Evolutionary conservation across 2,797 vertebrate species (phyloP).

Genomic region (Trachurus trachurus): DNA sequence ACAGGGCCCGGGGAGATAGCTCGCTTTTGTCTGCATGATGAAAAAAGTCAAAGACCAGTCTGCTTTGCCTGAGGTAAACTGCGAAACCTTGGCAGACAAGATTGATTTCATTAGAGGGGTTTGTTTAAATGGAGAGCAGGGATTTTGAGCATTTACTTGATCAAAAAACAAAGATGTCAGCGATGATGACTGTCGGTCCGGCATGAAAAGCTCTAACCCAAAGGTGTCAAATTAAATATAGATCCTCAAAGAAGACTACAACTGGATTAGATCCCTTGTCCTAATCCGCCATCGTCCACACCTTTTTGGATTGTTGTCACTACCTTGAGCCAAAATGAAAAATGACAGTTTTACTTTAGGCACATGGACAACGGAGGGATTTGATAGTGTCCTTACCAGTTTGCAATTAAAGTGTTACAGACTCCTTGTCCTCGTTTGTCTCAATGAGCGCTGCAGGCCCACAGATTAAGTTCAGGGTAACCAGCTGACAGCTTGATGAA

Average conservation of each 20-base stretch:
- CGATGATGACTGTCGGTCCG: constrained; percentile 9
- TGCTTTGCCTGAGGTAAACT: constrained; percentile 12
- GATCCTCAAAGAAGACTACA: not conserved
- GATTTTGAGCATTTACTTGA: constrained; percentile 19
- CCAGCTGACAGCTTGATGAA: constrained; percentile 63
- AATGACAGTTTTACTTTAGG: constrained; percentile 17
- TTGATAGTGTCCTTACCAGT: constrained; percentile 22
- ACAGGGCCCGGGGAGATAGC: constrained; percentile 1
- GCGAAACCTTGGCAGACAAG: constrained; percentile 6
- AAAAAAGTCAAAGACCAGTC: constrained; percentile 21
- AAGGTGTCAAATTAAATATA: constrained; percentile 26
- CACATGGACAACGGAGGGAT: constrained; percentile 12
- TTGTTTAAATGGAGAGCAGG: constrained; percentile 29
- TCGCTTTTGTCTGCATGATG: constrained; percentile 21
- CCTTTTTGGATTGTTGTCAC: not conserved
- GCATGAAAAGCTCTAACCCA: constrained; percentile 18
- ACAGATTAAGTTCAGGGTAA: constrained; percentile 52
- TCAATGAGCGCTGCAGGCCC: constrained; percentile 52
- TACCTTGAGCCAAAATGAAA: constrained; percentile 27
- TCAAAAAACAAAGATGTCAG: constrained; percentile 7
- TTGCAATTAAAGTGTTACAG: constrained; percentile 30
- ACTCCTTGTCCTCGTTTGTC: constrained; percentile 66
- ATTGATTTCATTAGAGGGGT: constrained; percentile 17
- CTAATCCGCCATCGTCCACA: constrained; percentile 10
- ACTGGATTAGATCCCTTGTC: not conserved